Evolutionary conservation across 2,113 vertebrate species (phyloP).

Genomic region (Panthera leo): DNA sequence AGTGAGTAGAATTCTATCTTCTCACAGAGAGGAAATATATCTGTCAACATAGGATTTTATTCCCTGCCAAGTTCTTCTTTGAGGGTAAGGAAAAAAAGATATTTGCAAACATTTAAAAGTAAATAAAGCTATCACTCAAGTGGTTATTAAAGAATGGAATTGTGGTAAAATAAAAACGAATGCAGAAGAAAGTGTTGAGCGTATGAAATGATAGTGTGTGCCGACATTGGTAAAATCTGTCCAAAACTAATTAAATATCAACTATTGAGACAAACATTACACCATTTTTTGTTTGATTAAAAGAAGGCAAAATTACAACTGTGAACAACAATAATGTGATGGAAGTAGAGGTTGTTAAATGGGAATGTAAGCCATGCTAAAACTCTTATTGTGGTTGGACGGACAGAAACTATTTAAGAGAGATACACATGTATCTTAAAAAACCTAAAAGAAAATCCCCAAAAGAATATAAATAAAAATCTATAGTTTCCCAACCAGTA

Average conservation of each 20-base stretch:
- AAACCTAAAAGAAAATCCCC: background rate
- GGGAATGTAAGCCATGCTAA: background rate
- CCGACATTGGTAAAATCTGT: background rate
- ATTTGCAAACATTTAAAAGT: background rate
- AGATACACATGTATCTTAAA: background rate
- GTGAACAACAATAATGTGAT: background rate
- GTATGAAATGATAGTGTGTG: background rate
- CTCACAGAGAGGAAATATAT: background rate
- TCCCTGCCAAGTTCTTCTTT: background rate
- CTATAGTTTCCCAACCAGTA: background rate
- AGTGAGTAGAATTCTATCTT: background rate
- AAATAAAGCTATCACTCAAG: background rate
- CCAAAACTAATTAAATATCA: background rate
- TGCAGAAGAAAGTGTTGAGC: background rate
- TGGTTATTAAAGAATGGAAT: background rate
- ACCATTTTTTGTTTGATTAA: background rate
- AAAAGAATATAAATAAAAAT: background rate
- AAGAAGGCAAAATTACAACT: background rate
- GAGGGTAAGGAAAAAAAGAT: background rate
- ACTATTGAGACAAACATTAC: background rate
- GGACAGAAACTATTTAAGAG: background rate
- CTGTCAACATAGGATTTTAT: background rate
- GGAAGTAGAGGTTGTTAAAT: background rate
- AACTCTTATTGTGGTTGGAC: background rate
- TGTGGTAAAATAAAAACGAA: conserved; percentile 19